A percentile compares a stretch with the other conserved stretches of the same genome.
phyloP scores from a whole-genome alignment of 1,140 invertebrate genomes.

The Drosophila littoralis region DNA sequence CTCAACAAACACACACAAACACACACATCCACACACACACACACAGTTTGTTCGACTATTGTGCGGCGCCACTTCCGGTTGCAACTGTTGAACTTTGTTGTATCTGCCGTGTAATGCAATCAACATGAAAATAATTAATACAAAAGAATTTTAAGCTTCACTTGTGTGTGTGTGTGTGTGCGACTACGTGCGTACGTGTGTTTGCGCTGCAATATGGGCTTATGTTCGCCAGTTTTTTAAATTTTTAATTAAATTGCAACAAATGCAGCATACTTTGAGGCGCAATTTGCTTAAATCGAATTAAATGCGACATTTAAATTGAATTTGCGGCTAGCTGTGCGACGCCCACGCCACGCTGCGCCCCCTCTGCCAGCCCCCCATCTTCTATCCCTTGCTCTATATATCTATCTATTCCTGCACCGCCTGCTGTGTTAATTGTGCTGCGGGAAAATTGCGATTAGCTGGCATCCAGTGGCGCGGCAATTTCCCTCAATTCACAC shows the following conservation, averaged over 20 bases:
- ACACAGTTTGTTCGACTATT: neutral
- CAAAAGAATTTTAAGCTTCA: conserved; percentile 51
- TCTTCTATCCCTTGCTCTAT: neutral
- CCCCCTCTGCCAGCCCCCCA: neutral
- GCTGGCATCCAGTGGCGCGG: conserved; percentile 25
- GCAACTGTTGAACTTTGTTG: conserved; percentile 47
- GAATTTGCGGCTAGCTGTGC: conserved; percentile 32
- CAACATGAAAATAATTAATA: conserved; percentile 79
- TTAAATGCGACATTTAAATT: conserved; percentile 62
- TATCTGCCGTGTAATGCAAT: conserved; percentile 63
- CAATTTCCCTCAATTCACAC: conserved; percentile 14
- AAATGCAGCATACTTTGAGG: conserved; percentile 65
- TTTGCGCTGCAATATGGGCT: neutral
- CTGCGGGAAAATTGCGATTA: conserved; percentile 32
- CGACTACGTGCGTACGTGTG: neutral
- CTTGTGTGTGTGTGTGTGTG: conserved; percentile 1
- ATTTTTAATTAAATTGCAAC: conserved; percentile 71
- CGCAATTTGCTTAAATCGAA: conserved; percentile 71
- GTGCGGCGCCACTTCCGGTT: conserved; percentile 14
- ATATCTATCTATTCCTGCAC: neutral
- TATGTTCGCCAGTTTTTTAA: conserved; percentile 25
- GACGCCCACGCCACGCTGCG: neutral
- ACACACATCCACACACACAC: conserved; percentile 2
- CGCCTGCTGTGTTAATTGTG: neutral
- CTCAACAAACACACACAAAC: conserved; percentile 14